A percentile compares a stretch with the other conserved stretches of the same genome.
These are phyloP conservation scores for Euwallacea fornicatus DNA, from an alignment of 1,140 invertebrate genomes.

Conservation along the genomic window DNA sequence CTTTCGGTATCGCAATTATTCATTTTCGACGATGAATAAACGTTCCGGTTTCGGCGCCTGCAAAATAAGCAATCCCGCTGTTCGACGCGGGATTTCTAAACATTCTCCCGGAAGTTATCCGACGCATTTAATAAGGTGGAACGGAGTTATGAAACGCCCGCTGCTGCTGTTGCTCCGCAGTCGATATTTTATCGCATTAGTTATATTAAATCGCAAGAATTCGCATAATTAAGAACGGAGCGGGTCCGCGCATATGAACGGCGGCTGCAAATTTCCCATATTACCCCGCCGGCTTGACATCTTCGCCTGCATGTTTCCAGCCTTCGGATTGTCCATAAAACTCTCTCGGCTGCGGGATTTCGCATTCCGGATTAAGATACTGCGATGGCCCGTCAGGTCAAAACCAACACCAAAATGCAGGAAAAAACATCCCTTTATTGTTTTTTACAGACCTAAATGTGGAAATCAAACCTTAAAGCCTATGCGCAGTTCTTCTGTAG, in stretches of 20 bases:
- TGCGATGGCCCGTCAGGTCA: too few species aligned
- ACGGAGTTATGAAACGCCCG: constrained; percentile 16
- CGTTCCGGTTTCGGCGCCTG: too few species aligned
- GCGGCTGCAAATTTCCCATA: constrained; percentile 5
- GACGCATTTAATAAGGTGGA: constrained; percentile 27
- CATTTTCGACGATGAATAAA: too few species aligned
- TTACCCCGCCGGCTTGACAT: background rate
- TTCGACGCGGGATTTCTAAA: constrained; percentile 23
- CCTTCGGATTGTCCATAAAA: too few species aligned
- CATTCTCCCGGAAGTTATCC: constrained; percentile 20
- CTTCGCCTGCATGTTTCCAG: constrained; percentile 3
- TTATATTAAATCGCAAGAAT: constrained; percentile 25
- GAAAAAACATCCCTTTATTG: too few species aligned
- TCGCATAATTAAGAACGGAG: constrained; percentile 22
- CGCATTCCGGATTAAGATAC: too few species aligned
- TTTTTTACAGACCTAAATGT: too few species aligned
- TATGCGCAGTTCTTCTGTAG: too few species aligned
- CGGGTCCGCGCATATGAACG: background rate
- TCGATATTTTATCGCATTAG: constrained; percentile 25
- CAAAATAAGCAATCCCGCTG: constrained; percentile 19
- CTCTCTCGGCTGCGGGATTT: too few species aligned
- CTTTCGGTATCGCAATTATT: too few species aligned
- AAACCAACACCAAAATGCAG: too few species aligned
- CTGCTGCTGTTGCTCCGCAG: constrained; percentile 9
- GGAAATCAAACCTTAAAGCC: too few species aligned